Conservation (phyloP, 2,888 invertebrate genomes). For the Eucera pruinosa region DNA sequence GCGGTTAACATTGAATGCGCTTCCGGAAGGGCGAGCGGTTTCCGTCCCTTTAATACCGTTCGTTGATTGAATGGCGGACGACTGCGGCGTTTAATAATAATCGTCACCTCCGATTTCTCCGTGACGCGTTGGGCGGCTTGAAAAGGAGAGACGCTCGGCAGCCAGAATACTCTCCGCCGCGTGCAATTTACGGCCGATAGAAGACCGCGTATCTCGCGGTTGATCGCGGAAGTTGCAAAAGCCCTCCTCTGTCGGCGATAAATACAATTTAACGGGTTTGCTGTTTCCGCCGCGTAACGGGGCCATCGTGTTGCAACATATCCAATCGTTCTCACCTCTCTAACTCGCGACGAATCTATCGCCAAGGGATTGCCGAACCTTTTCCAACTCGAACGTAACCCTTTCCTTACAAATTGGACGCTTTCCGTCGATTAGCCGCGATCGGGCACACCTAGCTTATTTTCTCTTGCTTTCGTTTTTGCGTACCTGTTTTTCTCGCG, state of each 20-base stretch:
- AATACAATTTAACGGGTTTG: conserved; percentile 31
- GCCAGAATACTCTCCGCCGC: not conserved
- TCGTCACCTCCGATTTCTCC: not conserved
- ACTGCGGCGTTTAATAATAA: no score
- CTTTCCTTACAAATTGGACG: no score
- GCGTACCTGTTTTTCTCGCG: no score
- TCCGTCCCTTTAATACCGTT: not conserved
- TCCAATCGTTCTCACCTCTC: not conserved
- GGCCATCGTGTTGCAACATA: conserved; percentile 11
- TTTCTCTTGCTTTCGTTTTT: no score
- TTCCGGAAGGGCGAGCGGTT: conserved; percentile 30
- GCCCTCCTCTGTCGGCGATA: conserved; percentile 13
- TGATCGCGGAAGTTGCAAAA: conserved; percentile 45
- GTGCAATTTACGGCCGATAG: conserved; percentile 14
- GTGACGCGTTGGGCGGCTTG: not conserved
- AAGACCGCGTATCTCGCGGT: conserved; percentile 10
- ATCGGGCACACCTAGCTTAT: no score
- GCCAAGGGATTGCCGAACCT: no score
- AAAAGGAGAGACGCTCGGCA: not conserved
- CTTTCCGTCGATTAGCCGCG: no score
- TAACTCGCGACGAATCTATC: no score
- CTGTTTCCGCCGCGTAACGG: conserved; percentile 21
- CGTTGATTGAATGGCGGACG: conserved; percentile 4
- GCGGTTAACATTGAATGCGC: conserved; percentile 10
- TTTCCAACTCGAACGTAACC: no score